Base-by-base conservation (phyloP, 1,140 invertebrate species). In the Probaryconus sp. region DNA sequence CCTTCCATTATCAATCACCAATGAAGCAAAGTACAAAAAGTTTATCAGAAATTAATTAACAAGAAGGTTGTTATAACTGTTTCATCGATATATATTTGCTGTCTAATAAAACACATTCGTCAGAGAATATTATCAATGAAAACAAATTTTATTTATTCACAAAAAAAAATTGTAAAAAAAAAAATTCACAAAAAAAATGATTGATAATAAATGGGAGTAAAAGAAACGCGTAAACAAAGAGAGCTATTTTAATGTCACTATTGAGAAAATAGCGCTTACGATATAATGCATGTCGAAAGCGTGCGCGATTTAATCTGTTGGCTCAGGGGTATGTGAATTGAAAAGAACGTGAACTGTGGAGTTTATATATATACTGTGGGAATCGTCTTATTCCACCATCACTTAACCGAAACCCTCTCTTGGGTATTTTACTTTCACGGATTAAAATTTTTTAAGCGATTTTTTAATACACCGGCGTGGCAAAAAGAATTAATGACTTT, bases 361-460 rank as follows among this genome's bases (percentile, higher is more conserved):
- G 76, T 80, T 85, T 87, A 85, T 87, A 87, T 87, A 87, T 67
- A 58, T 21, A 40, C 26, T 35, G 6, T 26, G 31, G 18, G 33
- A 60, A 77, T 79, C 65, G 61, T 64, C 80, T 70, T 70, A 79
- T 81, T 79, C 81, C 79, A 83, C 81, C 79, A 83, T 85, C 84
- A 83, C 85, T 85, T 84, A 81, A 80, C 77, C 50, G 28, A 55
- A 72, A 61, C 56, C 68, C 48, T 72, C 56, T 63, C 51, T 67
- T 68, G 9, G 26, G 24, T 42, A 53, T 63, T 28, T 24, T n/a
- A 73, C 71, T 78, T 78, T 78, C 76, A 71, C 70, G 33, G 61
- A 61, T 61, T n/a, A n/a, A n/a, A 63, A 56, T 48, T 60, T 68
- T 55, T 5, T 14, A 65, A 53, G 31, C 31, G 56, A 48, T 67